Conservation (phyloP, 2,888 invertebrate species). For the Acanthococcus lagerstroemiae region DNA sequence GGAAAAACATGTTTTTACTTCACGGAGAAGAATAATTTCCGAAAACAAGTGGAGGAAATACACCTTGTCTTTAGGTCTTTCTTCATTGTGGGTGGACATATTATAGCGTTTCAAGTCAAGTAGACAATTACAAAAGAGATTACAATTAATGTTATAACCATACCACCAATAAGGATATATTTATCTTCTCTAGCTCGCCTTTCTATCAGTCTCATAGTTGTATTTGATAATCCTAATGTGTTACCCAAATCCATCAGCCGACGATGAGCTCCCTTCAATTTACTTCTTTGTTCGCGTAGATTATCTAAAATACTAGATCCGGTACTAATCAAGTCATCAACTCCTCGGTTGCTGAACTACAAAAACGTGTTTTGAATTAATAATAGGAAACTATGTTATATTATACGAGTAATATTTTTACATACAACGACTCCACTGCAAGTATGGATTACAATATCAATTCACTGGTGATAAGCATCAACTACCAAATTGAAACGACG, state of each 20-base stretch:
- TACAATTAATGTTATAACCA: constrained; percentile 68
- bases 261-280: constrained; percentile 75
- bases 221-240: constrained; percentile 84
- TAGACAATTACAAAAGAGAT: constrained; percentile 61
- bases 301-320: constrained; percentile 67
- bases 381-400: neutral
- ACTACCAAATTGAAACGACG: too few relatives aligned
- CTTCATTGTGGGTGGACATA: too few relatives aligned
- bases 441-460: neutral
- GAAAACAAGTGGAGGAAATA: too few relatives aligned
- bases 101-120: constrained; percentile 33
- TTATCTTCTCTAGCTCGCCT: constrained; percentile 78
- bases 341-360: constrained; percentile 63
- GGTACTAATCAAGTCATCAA: constrained; percentile 78
- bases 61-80: too few relatives aligned
- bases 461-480: neutral
- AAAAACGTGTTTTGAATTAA: neutral
- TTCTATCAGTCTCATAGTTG: constrained; percentile 89
- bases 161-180: constrained; percentile 74
- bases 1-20: too few relatives aligned
- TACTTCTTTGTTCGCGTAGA: constrained; percentile 68
- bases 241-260: constrained; percentile 82
- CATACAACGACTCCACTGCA: neutral
- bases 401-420: too few relatives aligned
- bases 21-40: too few relatives aligned